These are phyloP conservation scores for Cryptosula pallasiana DNA, from an alignment of 2,888 invertebrate genomes.

Conservation along the genomic window DNA sequence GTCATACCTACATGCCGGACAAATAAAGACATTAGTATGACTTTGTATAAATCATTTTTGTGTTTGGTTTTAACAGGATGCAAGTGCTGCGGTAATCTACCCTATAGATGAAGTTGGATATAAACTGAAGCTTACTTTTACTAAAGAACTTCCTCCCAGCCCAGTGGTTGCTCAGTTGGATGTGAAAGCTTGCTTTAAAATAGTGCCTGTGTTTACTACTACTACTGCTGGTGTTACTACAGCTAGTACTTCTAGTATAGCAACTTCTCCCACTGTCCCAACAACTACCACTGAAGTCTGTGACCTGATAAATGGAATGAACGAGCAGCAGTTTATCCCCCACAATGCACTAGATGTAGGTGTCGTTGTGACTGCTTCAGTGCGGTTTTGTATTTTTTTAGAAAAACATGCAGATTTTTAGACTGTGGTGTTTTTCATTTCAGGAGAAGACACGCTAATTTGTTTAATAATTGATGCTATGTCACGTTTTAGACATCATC, in stretches of 20 bases:
- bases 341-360: background rate
- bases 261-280: background rate
- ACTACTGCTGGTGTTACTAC: background rate
- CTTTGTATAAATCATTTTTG: too few species aligned
- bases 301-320: constrained; percentile 9
- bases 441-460: too few species aligned
- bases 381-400: too few species aligned
- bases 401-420: too few species aligned
- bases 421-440: too few species aligned
- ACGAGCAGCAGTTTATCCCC: background rate
- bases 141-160: background rate
- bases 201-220: background rate
- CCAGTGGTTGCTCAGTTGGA: background rate
- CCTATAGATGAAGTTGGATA: background rate
- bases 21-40: too few species aligned
- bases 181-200: background rate
- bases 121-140: background rate
- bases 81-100: background rate
- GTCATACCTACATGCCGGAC: too few species aligned
- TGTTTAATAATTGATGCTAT: too few species aligned
- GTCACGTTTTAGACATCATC: background rate
- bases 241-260: background rate
- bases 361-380: too few species aligned
- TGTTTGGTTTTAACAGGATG: too few species aligned
- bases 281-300: constrained; percentile 1